These are phyloP conservation scores for Phoxinus phoxinus DNA, from an alignment of 2,113 vertebrate genomes.

Conservation along the genomic window DNA sequence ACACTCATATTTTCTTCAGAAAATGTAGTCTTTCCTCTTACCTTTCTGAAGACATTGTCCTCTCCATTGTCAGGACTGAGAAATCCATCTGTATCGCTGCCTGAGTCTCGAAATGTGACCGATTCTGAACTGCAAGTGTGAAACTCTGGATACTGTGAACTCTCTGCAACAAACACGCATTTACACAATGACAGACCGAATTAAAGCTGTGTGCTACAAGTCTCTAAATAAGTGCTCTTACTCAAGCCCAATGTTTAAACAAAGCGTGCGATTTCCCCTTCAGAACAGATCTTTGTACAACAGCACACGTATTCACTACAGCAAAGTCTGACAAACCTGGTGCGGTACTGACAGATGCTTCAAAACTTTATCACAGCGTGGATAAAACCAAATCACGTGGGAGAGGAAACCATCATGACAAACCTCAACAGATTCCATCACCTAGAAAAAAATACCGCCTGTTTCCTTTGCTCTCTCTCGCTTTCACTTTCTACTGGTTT, in stretches of 20 bases:
- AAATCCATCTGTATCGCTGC: slow-evolving; percentile 73
- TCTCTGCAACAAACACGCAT: slow-evolving; percentile 66
- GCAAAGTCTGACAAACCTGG: neutral
- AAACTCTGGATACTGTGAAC: slow-evolving; percentile 60
- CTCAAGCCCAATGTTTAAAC: neutral
- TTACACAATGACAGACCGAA: neutral
- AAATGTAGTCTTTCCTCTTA: slow-evolving; percentile 48
- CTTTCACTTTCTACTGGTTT: neutral
- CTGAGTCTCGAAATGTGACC: slow-evolving; percentile 68
- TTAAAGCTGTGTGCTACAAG: neutral
- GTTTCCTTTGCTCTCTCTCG: neutral
- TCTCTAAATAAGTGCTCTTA: neutral
- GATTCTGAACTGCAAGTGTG: slow-evolving; percentile 63
- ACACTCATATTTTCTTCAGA: neutral
- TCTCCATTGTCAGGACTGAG: slow-evolving; percentile 68
- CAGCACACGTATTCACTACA: neutral
- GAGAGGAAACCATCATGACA: slow-evolving; percentile 5
- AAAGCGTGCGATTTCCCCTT: neutral
- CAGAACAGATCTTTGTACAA: neutral
- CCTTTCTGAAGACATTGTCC: slow-evolving; percentile 75
- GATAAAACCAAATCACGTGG: slow-evolving; percentile 36
- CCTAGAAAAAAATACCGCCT: slow-evolving; percentile 12
- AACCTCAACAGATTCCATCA: slow-evolving; percentile 36
- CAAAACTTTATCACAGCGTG: neutral
- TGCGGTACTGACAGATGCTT: too few species aligned